phyloP scores from a whole-genome alignment of 2,888 invertebrate species.

The Beris chalybata region DNA sequence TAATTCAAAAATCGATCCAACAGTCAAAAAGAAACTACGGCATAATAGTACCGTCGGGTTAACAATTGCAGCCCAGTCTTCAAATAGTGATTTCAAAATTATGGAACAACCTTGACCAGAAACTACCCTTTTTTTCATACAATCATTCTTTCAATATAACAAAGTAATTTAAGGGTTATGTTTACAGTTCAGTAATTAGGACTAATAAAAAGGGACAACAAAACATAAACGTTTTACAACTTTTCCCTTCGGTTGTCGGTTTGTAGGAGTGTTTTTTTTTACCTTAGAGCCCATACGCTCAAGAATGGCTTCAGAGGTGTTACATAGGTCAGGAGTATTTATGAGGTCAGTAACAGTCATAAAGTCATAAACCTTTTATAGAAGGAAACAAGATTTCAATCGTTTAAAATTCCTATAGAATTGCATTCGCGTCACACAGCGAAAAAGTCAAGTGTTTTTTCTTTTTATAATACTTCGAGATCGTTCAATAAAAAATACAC shows the following conservation, averaged over 20 bases:
- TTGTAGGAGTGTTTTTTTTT: not conserved
- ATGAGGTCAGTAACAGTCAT: conserved; percentile 37
- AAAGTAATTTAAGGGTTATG: conserved; percentile 24
- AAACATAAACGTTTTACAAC: conserved; percentile 29
- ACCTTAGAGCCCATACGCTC: not conserved
- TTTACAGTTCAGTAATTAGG: conserved; percentile 22
- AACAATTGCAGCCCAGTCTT: too few species aligned
- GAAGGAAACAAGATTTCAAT: conserved; percentile 34
- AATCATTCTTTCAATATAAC: conserved; percentile 2
- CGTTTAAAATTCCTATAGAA: conserved; percentile 18
- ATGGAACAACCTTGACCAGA: conserved; percentile 10
- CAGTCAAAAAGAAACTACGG: too few species aligned
- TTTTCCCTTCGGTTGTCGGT: conserved; percentile 11
- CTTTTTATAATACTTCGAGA: not conserved
- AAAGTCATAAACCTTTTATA: conserved; percentile 37
- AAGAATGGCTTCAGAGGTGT: conserved; percentile 11
- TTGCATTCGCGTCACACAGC: not conserved
- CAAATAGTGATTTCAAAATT: too few species aligned
- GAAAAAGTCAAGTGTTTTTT: not conserved
- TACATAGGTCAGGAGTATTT: conserved; percentile 31
- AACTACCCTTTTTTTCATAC: conserved; percentile 4
- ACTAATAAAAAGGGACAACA: conserved; percentile 26
- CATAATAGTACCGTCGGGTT: too few species aligned
- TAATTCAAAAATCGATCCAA: too few species aligned
- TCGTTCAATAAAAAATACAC: too few species aligned